Conservation (phyloP, 2,888 invertebrate species). For the Holacanthella duospinosa region DNA sequence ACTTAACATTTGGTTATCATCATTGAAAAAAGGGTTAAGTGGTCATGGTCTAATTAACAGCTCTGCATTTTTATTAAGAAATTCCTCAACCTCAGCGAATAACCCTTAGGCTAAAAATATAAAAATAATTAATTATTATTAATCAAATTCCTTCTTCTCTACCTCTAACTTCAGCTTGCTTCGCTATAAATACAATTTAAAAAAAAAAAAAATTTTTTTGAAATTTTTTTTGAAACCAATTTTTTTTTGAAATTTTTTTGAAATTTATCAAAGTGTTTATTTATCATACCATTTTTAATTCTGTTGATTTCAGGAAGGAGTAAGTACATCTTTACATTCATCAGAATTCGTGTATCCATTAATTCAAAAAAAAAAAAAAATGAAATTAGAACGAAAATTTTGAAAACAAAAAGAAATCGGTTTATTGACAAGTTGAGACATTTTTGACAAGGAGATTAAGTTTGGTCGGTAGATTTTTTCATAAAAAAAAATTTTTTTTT, state of each 20-base stretch:
- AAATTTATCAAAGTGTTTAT: neutral
- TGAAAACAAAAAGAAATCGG: neutral
- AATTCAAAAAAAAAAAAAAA: neutral
- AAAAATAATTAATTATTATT: too few species aligned
- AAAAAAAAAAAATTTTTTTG: too few species aligned
- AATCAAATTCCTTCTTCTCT: too few species aligned
- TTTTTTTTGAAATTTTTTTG: neutral
- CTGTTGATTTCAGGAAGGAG: slow-evolving; percentile 4
- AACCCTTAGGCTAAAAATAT: too few species aligned
- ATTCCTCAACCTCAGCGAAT: too few species aligned
- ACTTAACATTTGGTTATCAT: too few species aligned
- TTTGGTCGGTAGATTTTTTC: neutral
- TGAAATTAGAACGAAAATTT: neutral
- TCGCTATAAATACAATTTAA: too few species aligned
- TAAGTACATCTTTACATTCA: neutral
- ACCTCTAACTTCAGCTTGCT: too few species aligned
- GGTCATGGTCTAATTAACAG: too few species aligned
- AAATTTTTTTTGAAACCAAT: neutral
- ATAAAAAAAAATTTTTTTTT: too few species aligned
- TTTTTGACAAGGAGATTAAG: neutral
- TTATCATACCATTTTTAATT: neutral
- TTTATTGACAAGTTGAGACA: neutral
- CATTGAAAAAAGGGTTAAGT: too few species aligned
- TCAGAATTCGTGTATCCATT: neutral
- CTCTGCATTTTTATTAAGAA: too few species aligned